Percentiles rank a stretch among this genome's conserved stretches.
Conservation (phyloP, 2,888 invertebrate genomes). For the Eupithecia insigniata region DNA sequence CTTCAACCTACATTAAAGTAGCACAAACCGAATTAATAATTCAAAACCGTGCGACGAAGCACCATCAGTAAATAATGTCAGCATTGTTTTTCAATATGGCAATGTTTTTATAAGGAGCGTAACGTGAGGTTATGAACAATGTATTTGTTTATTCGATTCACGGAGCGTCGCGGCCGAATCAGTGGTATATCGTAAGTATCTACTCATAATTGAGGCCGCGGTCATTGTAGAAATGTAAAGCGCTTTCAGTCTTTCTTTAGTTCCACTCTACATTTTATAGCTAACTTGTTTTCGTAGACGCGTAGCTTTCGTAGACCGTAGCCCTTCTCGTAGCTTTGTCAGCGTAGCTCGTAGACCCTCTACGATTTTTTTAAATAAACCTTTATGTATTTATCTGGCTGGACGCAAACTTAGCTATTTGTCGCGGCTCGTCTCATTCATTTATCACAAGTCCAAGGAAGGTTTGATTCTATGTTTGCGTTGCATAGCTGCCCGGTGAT, state of each 20-base stretch:
- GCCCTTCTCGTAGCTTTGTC: not conserved
- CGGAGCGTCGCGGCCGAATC: constrained; percentile 9
- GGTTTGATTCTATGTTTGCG: constrained; percentile 73
- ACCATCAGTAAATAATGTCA: constrained; percentile 32
- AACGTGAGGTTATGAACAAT: constrained; percentile 39
- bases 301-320: not conserved
- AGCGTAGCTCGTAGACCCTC: constrained; percentile 5
- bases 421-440: constrained; percentile 51
- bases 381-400: not conserved
- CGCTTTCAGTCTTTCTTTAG: not conserved
- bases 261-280: not conserved
- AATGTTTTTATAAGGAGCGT: constrained; percentile 34
- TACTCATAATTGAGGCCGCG: constrained; percentile 17
- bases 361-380: not conserved
- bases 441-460: constrained; percentile 65
- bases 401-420: not conserved
- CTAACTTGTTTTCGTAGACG: not conserved
- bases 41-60: constrained; percentile 28
- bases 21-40: constrained; percentile 27
- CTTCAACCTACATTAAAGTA: constrained; percentile 22
- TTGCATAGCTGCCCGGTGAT: constrained; percentile 58
- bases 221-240: constrained; percentile 1
- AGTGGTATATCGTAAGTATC: not conserved
- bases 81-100: constrained; percentile 41
- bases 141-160: constrained; percentile 30